Evolutionary conservation across 2,888 invertebrate species (phyloP).

Genomic region (Caenorhabditis wallacei): DNA sequence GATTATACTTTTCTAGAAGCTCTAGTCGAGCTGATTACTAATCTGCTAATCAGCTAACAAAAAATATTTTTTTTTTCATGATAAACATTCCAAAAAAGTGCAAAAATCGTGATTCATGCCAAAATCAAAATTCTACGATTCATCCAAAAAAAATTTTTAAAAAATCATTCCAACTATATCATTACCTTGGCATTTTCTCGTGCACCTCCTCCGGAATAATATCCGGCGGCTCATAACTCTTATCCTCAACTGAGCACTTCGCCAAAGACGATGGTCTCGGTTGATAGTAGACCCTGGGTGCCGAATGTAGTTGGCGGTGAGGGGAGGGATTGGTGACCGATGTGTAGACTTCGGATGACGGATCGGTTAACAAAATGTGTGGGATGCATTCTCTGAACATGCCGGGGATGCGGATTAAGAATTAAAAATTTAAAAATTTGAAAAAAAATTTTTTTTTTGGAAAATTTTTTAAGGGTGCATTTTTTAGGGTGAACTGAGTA

Average conservation of each 20-base stretch:
- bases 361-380: conserved; percentile 50
- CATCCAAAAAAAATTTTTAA: conserved; percentile 11
- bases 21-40: neutral
- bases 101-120: neutral
- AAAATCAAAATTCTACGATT: neutral
- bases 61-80: too few species aligned
- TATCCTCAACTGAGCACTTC: conserved; percentile 46
- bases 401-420: neutral
- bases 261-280: conserved; percentile 18
- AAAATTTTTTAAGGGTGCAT: too few species aligned
- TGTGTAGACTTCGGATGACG: conserved; percentile 40
- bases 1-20: neutral
- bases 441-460: too few species aligned
- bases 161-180: conserved; percentile 11
- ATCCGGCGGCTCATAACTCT: conserved; percentile 43
- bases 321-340: conserved; percentile 15
- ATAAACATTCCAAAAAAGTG: conserved; percentile 2
- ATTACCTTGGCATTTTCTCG: conserved; percentile 48
- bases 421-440: too few species aligned
- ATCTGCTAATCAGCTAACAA: too few species aligned
- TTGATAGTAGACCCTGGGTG: conserved; percentile 50
- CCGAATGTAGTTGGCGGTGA: conserved; percentile 47
- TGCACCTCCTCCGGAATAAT: conserved; percentile 53
- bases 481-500: too few species aligned
- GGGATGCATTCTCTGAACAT: conserved; percentile 62